Evolutionary conservation across 2,113 vertebrate species (phyloP), one percentile per base, ranked within the genome.

Genomic region (Verasper variegatus): DNA sequence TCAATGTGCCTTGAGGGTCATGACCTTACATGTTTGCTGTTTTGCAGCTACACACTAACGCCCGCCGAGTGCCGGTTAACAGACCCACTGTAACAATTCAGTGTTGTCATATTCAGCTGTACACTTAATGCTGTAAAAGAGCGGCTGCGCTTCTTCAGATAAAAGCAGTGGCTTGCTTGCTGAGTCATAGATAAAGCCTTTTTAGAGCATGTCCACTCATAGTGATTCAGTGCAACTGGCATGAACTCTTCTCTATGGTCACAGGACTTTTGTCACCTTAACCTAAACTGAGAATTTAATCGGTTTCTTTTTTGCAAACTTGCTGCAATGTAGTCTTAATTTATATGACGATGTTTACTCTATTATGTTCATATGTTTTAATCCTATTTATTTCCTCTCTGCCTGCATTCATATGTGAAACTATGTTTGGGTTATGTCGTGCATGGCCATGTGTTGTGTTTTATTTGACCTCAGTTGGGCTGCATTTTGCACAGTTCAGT

Each of bases 361-460:
- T 87, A 89, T 93, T 89, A 65, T 82, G 93, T 95, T 94, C 88
- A 95, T 90, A 91, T 96, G 94, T 97, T 94, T 31, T 95, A 94
- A 96, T 96, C 92, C 90, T 96, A 97, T 98, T 98, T 98, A 97
- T 98, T 97, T 94, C 95, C 93, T 84, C 85, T 93, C 87, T 94
- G 94, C 94, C 95, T 95, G 96, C 95, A 93, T 97, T 95, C 94
- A 91, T 81, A 74, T 52, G 85, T 78, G 75, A 86, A 76, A 81
- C 87, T 84, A 74, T 76, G 67, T 89, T 71, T 59, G 73, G 87
- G 68, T 88, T 82, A 24, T 88, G 82, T 87, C 78, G 78, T 87
- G 92, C 92, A 94, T 93, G 93, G 90, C 88, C 88, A 83, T 73
- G 77, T 88, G 70, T 82, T 87, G 78, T 86, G 64, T 84, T 89